Base-by-base conservation (phyloP, 2,797 vertebrate genomes). In the Coilia nasus region DNA sequence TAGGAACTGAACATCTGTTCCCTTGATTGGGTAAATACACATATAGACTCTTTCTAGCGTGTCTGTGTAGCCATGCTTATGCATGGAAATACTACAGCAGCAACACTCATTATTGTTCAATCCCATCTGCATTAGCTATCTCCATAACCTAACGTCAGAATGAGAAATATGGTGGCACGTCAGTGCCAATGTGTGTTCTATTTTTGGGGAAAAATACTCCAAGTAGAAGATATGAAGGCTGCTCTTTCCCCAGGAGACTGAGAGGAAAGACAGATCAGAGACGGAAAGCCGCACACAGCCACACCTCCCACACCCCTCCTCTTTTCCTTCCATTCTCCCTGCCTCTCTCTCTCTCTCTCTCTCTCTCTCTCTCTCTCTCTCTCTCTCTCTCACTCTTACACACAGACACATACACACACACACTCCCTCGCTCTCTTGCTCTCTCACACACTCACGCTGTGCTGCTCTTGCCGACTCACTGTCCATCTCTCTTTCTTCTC, bases 231-330 rank as follows among this genome's bases (percentile, higher is more conserved):
- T n/a, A 19, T 31, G 71, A 31, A 78, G 35, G 71, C 35, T 78
- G 31, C 3, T 78, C 44, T 84, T 75, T 82, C 25, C 10, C 71
- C 81, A 81, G 84, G 60, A 87, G 83, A 82, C 41, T 60, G 31
- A 50, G 46, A 28, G 19, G 60, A 83, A 14, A 85, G 86, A 83
- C 71, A 41, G 71, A 78, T 78, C 31, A 17, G 12, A 35, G 84
- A 83, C 60, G 83, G 85, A 78, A 71, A 75, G 84, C 60, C 60
- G 75, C 23, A 46, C 83, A 82, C 78, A 84, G 82, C 83, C 88
- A 67, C 82, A 83, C 78, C 82, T 82, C 83, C 82, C 64, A 12
- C 83, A 82, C 84, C 85, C 84, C 82, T 83, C 84, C 86, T 85
- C 56, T 41, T 54, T 41, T 59, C 31, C 46, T 35, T 21, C 83